Conservation (phyloP, 2,113 vertebrate species). For the Orientallactaga bullata region DNA sequence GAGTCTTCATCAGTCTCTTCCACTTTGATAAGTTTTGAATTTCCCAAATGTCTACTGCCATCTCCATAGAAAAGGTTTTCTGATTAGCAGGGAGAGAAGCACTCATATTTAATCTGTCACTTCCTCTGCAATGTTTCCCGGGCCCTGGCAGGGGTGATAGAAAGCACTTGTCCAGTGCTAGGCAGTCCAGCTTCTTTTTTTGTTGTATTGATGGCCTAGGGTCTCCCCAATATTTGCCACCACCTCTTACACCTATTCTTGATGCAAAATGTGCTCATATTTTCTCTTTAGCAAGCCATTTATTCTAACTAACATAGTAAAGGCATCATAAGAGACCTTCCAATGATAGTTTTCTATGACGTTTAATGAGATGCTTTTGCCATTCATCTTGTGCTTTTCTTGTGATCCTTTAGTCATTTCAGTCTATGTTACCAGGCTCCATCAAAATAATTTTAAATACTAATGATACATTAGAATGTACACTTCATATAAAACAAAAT, state of each 20-base stretch:
- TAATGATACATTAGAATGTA: background rate
- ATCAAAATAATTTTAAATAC: background rate
- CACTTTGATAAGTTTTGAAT: no score
- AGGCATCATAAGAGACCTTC: background rate
- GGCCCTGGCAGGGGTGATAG: no score
- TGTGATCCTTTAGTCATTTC: background rate
- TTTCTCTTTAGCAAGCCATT: background rate
- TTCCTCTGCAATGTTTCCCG: no score
- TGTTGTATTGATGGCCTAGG: no score
- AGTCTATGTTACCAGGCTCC: background rate
- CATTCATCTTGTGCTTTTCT: background rate
- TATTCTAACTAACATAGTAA: background rate
- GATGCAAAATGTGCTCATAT: background rate
- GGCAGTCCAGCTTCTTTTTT: no score
- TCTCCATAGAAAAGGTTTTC: no score
- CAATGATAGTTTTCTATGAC: background rate
- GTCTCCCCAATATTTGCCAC: no score
- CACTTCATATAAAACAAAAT: constrained; percentile 14
- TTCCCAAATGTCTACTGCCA: no score
- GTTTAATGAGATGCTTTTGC: background rate
- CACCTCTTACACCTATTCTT: background rate
- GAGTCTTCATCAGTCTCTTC: no score
- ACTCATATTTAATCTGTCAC: no score
- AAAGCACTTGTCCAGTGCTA: no score
- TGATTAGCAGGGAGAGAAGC: no score